Base-by-base conservation (phyloP, 2,113 vertebrate genomes). In the Podilymbus podiceps region DNA sequence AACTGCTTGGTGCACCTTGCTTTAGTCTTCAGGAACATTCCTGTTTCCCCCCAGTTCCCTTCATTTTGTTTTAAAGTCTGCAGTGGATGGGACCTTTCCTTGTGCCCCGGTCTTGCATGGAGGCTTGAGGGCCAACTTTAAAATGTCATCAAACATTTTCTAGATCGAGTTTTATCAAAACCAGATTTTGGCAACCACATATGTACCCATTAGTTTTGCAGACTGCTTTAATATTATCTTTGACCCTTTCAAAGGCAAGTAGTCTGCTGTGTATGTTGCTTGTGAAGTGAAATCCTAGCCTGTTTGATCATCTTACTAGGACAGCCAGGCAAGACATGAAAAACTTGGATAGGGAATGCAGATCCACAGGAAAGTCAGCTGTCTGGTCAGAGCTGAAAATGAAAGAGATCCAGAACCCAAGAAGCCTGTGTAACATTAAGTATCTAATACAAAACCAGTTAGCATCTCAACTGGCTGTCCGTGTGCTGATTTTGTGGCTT, bases 221-320 rank as follows among this genome's bases (percentile, higher is more conserved):
- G 64, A n/a, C 89, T 10, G 15, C 73, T 90, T 93, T 89, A 71
- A 68, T 82, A 79, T 87, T 40, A 47, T 85, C 86, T 83, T 50
- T 92, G 92, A 89, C 92, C 86, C 14, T 20, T 94, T 91, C 52
- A 90, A 62, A 95, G 80, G 53, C 80, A 62, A 72, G 30, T 40
- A 69, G 58, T 71, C 86, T 56, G 35, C 9, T 6, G 23, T 40
- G 8, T 74, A 4, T 53, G 4, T 85, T 68, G 47, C 64, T 74
- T 84, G 42, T 79, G 55, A 85, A 79, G 80, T 87, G 91, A 66
- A 81, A 81, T 78, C 31, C 30, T 58, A 87, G 74, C 38, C 74
- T 82, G 25, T 85, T 85, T 93, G 84, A 92, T 95, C 62, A 42
- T 73, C 46, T 63, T 15, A 21, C 27, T 68, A 35, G 31, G 91